Conservation (phyloP, 2,797 vertebrate species). For the Morelia viridis region DNA sequence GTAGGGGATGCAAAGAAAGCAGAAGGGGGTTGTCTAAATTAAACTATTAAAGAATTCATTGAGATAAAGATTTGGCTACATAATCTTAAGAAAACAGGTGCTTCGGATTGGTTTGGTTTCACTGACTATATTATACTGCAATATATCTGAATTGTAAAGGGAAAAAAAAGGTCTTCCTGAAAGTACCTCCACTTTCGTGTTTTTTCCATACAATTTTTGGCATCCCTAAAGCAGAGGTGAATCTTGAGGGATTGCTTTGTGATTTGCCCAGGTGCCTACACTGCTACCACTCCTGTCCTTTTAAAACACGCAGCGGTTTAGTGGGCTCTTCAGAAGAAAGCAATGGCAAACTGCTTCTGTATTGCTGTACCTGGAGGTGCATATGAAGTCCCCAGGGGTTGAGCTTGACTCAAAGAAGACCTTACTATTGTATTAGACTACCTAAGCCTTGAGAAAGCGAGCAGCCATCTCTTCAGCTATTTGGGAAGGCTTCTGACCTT, state of each 20-base stretch:
- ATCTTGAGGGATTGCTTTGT: background rate
- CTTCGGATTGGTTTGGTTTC: background rate
- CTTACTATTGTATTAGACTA: background rate
- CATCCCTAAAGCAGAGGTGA: background rate
- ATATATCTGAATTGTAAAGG: background rate
- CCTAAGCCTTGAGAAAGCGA: background rate
- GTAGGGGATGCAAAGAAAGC: slow-evolving; percentile 38
- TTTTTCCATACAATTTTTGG: background rate
- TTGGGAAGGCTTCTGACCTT: background rate
- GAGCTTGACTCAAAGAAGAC: background rate
- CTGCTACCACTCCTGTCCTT: background rate
- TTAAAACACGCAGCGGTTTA: background rate
- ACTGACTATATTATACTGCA: background rate
- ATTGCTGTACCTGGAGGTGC: background rate
- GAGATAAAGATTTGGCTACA: background rate
- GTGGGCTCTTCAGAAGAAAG: background rate
- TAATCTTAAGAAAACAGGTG: background rate
- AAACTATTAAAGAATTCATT: slow-evolving; percentile 39
- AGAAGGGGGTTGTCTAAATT: slow-evolving; percentile 21
- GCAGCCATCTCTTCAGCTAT: background rate
- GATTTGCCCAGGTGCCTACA: background rate
- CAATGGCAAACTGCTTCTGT: background rate
- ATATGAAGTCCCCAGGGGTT: background rate
- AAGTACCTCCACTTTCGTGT: background rate
- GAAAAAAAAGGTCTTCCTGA: background rate